These are phyloP conservation scores for Cyrtonyx montezumae DNA, from an alignment of 2,113 vertebrate genomes.

Conservation along the genomic window DNA sequence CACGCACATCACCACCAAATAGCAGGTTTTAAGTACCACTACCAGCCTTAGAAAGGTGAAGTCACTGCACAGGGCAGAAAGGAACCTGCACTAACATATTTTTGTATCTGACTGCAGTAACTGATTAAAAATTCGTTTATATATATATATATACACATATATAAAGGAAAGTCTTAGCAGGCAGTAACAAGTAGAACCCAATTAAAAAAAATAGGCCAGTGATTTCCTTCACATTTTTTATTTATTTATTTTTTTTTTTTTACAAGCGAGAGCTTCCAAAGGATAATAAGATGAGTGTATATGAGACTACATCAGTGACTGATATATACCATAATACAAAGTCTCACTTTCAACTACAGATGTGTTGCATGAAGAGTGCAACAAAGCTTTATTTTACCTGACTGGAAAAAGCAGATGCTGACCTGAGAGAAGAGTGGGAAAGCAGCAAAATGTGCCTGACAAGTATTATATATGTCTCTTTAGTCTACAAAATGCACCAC, in stretches of 20 bases:
- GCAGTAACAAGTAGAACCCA: not conserved
- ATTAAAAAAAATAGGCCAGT: not conserved
- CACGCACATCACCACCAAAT: not conserved
- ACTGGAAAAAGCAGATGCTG: not conserved
- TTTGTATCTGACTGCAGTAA: not conserved
- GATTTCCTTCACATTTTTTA: not conserved
- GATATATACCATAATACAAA: not conserved
- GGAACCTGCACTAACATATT: not conserved
- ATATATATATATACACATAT: no score
- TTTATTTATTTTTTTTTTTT: not conserved
- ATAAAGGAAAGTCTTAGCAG: not conserved
- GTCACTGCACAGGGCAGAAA: not conserved
- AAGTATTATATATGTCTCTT: not conserved
- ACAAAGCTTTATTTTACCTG: not conserved
- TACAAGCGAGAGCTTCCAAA: not conserved
- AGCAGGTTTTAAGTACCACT: not conserved
- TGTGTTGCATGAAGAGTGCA: not conserved
- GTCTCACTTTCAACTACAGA: not conserved
- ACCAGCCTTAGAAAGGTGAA: not conserved
- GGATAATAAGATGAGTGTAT: not conserved
- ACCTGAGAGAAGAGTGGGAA: not conserved
- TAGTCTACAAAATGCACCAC: not conserved
- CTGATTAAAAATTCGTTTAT: not conserved
- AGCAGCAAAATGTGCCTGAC: not conserved
- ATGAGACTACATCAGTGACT: not conserved